Percentiles rank a stretch among this genome's conserved stretches.
These are phyloP conservation scores for Coregonus ussuriensis DNA, from an alignment of 2,797 vertebrate species.

Conservation along the genomic window DNA sequence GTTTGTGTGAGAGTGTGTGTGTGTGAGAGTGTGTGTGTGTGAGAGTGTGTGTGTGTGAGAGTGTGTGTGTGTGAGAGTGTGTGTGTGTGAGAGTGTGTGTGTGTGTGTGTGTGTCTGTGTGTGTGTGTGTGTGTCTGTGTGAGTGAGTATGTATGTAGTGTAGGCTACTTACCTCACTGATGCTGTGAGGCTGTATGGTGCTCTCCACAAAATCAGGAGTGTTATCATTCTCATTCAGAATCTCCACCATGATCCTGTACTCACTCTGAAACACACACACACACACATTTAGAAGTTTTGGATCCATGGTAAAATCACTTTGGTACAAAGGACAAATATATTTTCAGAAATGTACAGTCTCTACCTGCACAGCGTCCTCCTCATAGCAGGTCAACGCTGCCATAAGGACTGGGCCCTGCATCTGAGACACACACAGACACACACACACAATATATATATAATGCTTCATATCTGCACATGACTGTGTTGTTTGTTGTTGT, in stretches of 20 bases:
- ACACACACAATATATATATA: slow-evolving; percentile 1
- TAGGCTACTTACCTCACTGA: slow-evolving; percentile 75
- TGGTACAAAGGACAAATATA: not conserved
- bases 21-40: not conserved
- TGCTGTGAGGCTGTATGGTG: slow-evolving; percentile 56
- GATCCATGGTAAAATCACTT: not conserved
- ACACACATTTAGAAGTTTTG: not conserved
- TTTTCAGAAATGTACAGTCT: not conserved
- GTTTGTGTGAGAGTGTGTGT: not conserved
- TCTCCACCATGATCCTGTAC: slow-evolving; percentile 82
- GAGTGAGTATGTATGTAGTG: not conserved
- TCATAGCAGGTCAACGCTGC: slow-evolving; percentile 71
- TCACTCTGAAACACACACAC: slow-evolving; percentile 56
- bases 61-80: too few relatives aligned
- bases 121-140: not conserved
- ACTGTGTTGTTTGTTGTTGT: not conserved
- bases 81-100: not conserved
- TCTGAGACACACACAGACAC: slow-evolving; percentile 48
- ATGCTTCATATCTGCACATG: not conserved
- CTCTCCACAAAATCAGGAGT: slow-evolving; percentile 71
- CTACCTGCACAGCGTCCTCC: slow-evolving; percentile 70
- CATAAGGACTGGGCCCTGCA: slow-evolving; percentile 67
- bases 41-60: too few relatives aligned
- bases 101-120: not conserved
- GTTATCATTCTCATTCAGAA: slow-evolving; percentile 84